Conservation (phyloP, 1,140 invertebrate species). For the Stegodyphus mimosarum region DNA sequence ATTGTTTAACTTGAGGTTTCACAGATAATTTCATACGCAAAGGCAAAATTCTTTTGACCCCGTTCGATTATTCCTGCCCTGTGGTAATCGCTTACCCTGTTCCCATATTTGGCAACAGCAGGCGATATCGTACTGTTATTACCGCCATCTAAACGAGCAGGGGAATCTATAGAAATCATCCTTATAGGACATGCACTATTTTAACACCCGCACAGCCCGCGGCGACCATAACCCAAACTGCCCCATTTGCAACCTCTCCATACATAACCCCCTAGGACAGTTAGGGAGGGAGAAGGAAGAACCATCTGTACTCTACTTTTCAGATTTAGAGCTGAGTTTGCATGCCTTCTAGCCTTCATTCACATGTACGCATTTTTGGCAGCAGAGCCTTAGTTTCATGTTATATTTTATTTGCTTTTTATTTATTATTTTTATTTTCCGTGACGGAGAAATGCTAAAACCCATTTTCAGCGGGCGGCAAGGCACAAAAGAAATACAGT, state of each 20-base stretch:
- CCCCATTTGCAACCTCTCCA: constrained; percentile 17
- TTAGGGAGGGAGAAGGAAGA: background rate
- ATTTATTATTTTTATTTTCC: background rate
- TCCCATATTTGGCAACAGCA: too few relatives aligned
- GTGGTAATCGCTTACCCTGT: too few relatives aligned
- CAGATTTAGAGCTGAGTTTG: background rate
- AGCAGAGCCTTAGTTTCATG: background rate
- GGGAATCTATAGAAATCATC: too few relatives aligned
- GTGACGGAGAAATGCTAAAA: constrained; percentile 21
- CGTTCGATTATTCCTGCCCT: too few relatives aligned
- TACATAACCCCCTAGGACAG: background rate
- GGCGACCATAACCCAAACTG: constrained; percentile 22
- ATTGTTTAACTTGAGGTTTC: too few relatives aligned
- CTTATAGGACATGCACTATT: too few relatives aligned
- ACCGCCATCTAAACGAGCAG: too few relatives aligned
- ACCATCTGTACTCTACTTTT: background rate
- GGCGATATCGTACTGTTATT: too few relatives aligned
- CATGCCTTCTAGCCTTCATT: background rate
- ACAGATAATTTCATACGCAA: too few relatives aligned
- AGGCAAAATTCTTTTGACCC: too few relatives aligned
- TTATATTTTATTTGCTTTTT: constrained; percentile 3
- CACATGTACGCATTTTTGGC: constrained; percentile 30
- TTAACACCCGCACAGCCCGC: background rate
- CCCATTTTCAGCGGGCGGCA: constrained; percentile 34
- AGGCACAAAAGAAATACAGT: constrained; percentile 49